Base-by-base conservation (phyloP, 2,888 invertebrate species). In the Phaonia tiefii region DNA sequence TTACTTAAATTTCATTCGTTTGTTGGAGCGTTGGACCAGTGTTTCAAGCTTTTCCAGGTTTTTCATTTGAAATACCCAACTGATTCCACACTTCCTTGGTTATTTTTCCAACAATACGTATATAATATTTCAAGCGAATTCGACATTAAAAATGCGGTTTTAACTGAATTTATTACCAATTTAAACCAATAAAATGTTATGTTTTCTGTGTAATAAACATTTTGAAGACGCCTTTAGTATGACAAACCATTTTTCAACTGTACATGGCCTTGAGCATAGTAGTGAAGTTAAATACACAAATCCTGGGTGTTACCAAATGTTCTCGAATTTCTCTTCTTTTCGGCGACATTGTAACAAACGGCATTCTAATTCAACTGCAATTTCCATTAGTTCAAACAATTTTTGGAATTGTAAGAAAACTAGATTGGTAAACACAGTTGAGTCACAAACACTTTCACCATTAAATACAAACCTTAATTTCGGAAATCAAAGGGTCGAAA, bases 81-180 rank as follows among this genome's bases (percentile, higher is more conserved):
- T 46, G n/a, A 46, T 46, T 46, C 46, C n/a, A n/a, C n/a, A 46
- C 46, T 46, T n/a, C 46, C 46, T n/a, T 46, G 46, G 46, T 46
- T 46, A 46, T 46, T 46, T 46, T 46, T 46, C 3, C 46, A 46
- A 46, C 5, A 46, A 46, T 10, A n/a, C 46, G 46, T 46, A 11
- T 15, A 11, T 46, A n/a, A 46, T 46, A 11, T 46, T 46, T 7
- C 37, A 4, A 46, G 8, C n/a, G n/a, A 46, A 46, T 46, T 10
- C 46, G 15, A n/a, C 4, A 46, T 15, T 11, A 37, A 37, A 37
- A 37, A 10, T 37, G 37, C 37, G 10, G 37, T 10, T 37, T 37
- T 37, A 46, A 46, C n/a, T n/a, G n/a, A n/a, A n/a, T n/a, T n/a
- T n/a, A n/a, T n/a, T n/a, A n/a, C n/a, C n/a, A n/a, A n/a, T 46